Percentiles rank a stretch among this genome's conserved stretches.
Conservation (phyloP, 2,113 vertebrate species). For the Otis tarda region DNA sequence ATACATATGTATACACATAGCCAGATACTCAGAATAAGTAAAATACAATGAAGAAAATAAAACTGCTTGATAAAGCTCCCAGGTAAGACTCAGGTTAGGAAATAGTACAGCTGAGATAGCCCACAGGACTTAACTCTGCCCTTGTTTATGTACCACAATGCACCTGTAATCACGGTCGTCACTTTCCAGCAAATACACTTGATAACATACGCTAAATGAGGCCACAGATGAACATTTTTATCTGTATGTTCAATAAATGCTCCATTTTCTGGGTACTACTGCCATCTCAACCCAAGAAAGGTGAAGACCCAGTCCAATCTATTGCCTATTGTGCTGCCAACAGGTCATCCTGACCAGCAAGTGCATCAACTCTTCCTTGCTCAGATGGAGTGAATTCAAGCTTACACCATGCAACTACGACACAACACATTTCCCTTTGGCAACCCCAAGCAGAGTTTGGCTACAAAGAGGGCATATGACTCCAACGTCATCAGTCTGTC, state of each 20-base stretch:
- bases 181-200: not conserved
- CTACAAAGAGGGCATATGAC: not conserved
- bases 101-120: not conserved
- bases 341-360: not conserved
- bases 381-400: not conserved
- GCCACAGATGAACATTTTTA: not conserved
- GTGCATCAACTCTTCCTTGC: accelerated
- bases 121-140: not conserved
- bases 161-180: not conserved
- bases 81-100: not conserved
- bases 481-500: not conserved
- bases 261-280: not conserved
- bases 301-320: not conserved
- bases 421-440: not conserved
- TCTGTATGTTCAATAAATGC: not conserved
- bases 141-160: not conserved
- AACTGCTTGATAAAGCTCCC: not conserved
- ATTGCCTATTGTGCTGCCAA: not conserved
- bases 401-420: not conserved
- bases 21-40: not conserved
- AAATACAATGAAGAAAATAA: not conserved
- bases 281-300: not conserved
- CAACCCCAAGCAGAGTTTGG: not conserved
- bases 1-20: not conserved
- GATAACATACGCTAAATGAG: not conserved